Conservation (phyloP, 2,797 vertebrate genomes). For the Scleropages formosus region DNA sequence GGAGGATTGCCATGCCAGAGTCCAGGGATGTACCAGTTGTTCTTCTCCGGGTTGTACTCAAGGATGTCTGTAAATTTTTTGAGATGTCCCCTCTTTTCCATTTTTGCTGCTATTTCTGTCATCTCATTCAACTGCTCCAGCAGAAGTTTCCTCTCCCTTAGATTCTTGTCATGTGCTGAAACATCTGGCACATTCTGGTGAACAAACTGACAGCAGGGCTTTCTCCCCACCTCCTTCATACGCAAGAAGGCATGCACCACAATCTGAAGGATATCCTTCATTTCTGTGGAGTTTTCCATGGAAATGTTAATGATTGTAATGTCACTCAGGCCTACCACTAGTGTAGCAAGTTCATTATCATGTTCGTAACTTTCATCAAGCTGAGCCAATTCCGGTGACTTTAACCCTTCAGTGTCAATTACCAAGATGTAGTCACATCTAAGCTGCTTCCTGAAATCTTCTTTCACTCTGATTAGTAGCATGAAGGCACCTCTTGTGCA, state of each 20-base stretch:
- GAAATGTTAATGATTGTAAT: conserved; percentile 65
- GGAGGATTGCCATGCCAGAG: conserved; percentile 78
- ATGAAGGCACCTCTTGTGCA: conserved; percentile 69
- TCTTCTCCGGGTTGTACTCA: conserved; percentile 62
- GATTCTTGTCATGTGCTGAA: conserved; percentile 64
- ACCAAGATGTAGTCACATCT: conserved; percentile 63
- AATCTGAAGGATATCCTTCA: conserved; percentile 66
- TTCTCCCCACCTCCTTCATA: conserved; percentile 64
- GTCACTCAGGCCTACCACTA: conserved; percentile 66
- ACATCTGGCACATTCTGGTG: conserved; percentile 66
- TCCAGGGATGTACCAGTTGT: conserved; percentile 72
- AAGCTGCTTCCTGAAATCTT: conserved; percentile 57
- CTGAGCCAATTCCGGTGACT: conserved; percentile 60
- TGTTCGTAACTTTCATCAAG: conserved; percentile 62
- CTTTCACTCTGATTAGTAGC: conserved; percentile 60
- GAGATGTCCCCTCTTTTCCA: conserved; percentile 57
- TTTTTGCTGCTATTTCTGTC: conserved; percentile 59
- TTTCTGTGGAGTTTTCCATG: conserved; percentile 66
- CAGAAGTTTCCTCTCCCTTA: conserved; percentile 56
- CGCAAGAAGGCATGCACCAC: conserved; percentile 65
- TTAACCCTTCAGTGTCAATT: conserved; percentile 69
- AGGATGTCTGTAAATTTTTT: conserved; percentile 63
- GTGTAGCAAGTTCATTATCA: conserved; percentile 67
- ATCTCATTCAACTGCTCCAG: conserved; percentile 61
- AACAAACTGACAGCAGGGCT: conserved; percentile 62